phyloP scores from a whole-genome alignment of 2,888 invertebrate genomes.

The Plebejus melissa region DNA sequence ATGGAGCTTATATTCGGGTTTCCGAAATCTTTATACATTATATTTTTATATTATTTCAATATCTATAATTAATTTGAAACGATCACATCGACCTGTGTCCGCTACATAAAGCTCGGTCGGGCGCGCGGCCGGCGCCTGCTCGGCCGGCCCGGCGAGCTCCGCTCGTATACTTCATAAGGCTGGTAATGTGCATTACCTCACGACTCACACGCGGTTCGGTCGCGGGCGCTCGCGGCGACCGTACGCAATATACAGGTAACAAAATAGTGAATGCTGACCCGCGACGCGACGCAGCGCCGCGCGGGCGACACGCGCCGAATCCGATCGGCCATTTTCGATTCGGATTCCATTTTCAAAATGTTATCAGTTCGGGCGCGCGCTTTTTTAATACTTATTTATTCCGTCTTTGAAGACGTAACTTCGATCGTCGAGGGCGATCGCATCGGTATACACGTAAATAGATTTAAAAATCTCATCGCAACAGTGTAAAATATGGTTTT shows the following conservation, averaged over 20 bases:
- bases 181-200: constrained; percentile 70
- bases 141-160: constrained; percentile 65
- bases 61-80: constrained; percentile 36
- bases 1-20: constrained; percentile 25
- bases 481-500: constrained; percentile 76
- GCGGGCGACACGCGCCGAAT: constrained; percentile 35
- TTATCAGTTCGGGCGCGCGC: constrained; percentile 8
- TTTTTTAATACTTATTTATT: constrained; percentile 22
- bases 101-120: constrained; percentile 73
- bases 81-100: constrained; percentile 52
- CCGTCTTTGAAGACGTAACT: background rate
- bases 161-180: constrained; percentile 87
- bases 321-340: constrained; percentile 31
- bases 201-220: constrained; percentile 22
- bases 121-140: constrained; percentile 59
- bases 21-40: constrained; percentile 24
- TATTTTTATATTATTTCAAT: constrained; percentile 28
- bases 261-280: constrained; percentile 36
- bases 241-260: constrained; percentile 36
- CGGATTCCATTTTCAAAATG: background rate
- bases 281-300: constrained; percentile 31
- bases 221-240: constrained; percentile 31
- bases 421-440: constrained; percentile 58
- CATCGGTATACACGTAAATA: constrained; percentile 72
- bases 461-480: constrained; percentile 72